Base-by-base conservation (phyloP, 1,140 invertebrate species). In the Caligus rogercresseyi region DNA sequence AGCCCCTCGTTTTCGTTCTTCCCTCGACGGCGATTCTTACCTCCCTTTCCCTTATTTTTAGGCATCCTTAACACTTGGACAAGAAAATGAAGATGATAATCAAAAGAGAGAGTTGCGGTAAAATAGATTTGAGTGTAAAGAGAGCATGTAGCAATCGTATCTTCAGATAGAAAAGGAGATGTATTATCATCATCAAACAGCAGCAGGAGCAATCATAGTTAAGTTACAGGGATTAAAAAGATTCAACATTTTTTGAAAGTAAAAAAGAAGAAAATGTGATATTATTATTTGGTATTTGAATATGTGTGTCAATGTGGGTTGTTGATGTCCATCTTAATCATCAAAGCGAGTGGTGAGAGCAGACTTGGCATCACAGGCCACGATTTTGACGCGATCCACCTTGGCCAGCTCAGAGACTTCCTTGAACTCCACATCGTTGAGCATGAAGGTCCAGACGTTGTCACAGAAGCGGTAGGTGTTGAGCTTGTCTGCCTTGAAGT, bases 1-100 rank as follows among this genome's bases (percentile, higher is more conserved):
- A 96, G 90, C 54, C 91, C 90, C 81, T 98, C 94, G 76, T 98
- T 98, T 78, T 98, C 94, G 72, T 98, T 98, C 81, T 98, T 98
- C 76, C 94, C 94, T 78, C 94, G 86, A 74, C 94, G 86, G 71
- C 94, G 81, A 76, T 98, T 98, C 83, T 98, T 98, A 81, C 94
- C 94, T 88, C 94, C 94, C 85, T 98, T 98, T 86, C 94, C 86
- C 80, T 70, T 70, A 66, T 70, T 70, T 66, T 70, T 70, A 24
- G 69, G 69, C 69, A 70, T 69, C 1, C 20, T 67, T 62, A n/a
- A 63, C 52, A 3, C 18, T 61, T 18, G n/a, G 3, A 3, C 26
- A 1, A 18, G 16, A 52, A 31, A 61, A 61, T 18, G 26, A 16
- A 26, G 19, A n/a, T n/a, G n/a, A n/a, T n/a, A 13, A n/a, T 51